These are phyloP conservation scores for Brachionus angularis DNA, from an alignment of 1,140 invertebrate genomes.

Conservation along the genomic window DNA sequence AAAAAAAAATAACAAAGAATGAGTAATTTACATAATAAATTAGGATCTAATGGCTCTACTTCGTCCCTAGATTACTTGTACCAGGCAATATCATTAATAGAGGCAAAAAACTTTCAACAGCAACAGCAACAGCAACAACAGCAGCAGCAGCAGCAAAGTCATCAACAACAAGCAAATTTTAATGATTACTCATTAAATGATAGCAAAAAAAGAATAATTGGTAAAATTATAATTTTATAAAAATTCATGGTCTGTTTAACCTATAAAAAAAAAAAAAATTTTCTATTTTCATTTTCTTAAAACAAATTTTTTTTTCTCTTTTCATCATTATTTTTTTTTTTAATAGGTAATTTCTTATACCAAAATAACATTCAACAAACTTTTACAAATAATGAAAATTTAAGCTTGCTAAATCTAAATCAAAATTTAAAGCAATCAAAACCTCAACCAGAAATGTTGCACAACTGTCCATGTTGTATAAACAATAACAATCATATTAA, in stretches of 20 bases:
- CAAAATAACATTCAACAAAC: conserved; percentile 8
- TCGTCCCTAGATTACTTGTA: conserved; percentile 11
- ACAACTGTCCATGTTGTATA: conserved; percentile 28
- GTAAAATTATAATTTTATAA: no score
- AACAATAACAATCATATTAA: no score
- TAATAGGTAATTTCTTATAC: conserved; percentile 29
- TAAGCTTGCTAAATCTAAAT: background rate
- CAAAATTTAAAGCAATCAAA: background rate
- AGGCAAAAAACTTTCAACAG: background rate
- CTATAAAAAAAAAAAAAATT: background rate
- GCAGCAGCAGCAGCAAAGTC: background rate
- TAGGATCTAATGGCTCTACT: no score
- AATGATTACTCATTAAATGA: background rate
- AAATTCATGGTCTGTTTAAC: no score
- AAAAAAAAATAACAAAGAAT: no score
- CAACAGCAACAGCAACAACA: conserved; percentile 9
- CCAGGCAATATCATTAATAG: conserved; percentile 20
- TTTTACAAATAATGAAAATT: conserved; percentile 39
- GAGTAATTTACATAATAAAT: no score
- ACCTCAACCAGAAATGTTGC: background rate
- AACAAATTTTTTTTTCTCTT: background rate
- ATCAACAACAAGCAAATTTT: background rate
- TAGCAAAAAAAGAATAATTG: conserved; percentile 38
- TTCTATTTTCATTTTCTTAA: background rate
- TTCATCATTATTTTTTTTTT: conserved; percentile 2